Percentiles rank a stretch among this genome's conserved stretches.
Evolutionary conservation across 2,113 vertebrate species (phyloP).

Genomic region (Ia io): DNA sequence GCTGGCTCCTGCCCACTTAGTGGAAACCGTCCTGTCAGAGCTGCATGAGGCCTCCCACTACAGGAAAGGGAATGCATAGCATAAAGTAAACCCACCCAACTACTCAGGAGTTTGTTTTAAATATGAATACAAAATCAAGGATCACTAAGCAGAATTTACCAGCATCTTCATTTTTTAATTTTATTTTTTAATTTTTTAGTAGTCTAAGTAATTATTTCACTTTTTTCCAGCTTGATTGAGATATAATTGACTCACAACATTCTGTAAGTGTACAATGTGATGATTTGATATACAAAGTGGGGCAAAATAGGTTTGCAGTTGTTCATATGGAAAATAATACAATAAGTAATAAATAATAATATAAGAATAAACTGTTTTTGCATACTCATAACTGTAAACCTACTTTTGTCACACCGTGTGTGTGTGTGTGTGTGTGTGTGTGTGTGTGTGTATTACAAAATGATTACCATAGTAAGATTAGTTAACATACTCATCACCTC

Average conservation of each 20-base stretch:
- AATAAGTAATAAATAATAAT: not conserved
- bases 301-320: not conserved
- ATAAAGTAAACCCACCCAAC: not conserved
- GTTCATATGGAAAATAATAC: not conserved
- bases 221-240: not conserved
- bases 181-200: not conserved
- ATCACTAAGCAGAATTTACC: not conserved
- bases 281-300: not conserved
- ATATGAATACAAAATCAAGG: not conserved
- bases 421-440: not conserved
- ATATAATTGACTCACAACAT: not conserved
- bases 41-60: not conserved
- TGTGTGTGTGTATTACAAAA: not conserved
- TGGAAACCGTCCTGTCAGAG: not conserved
- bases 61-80: not conserved
- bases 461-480: not conserved
- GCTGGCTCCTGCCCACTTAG: not conserved
- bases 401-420: not conserved
- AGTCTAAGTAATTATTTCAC: not conserved
- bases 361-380: not conserved
- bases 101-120: not conserved
- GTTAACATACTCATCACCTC: not conserved
- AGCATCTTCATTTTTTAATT: not conserved
- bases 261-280: not conserved
- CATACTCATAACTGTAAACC: not conserved